Evolutionary conservation across 1,140 invertebrate genomes (phyloP).

Genomic region (Hyles euphorbiae): DNA sequence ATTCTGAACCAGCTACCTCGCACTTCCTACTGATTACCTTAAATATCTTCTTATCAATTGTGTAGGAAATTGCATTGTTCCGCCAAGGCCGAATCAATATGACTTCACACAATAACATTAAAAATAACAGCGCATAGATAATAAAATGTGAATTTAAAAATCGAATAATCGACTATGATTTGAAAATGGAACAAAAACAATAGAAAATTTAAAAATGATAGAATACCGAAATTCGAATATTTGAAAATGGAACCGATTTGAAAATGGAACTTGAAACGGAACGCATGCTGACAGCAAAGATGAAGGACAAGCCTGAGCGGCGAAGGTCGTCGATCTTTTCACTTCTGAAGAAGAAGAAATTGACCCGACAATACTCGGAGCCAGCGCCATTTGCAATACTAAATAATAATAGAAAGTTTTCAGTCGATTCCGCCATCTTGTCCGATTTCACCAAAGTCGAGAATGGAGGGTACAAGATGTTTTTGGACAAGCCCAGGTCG

Average conservation of each 20-base stretch:
- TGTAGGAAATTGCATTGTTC: no score
- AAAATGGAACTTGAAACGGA: conserved; percentile 40
- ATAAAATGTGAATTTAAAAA: no score
- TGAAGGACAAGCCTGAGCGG: conserved; percentile 42
- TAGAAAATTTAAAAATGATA: no score
- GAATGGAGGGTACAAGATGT: conserved; percentile 14
- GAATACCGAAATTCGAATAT: no score
- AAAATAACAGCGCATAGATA: no score
- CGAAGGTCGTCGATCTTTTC: conserved; percentile 57
- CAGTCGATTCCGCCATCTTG: conserved; percentile 53
- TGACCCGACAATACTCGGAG: conserved; percentile 43
- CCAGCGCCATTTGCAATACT: conserved; percentile 22
- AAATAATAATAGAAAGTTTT: conserved; percentile 41
- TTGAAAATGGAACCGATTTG: neutral
- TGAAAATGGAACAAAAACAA: no score
- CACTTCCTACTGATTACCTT: no score
- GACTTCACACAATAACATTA: no score
- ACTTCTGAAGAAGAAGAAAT: conserved; percentile 51
- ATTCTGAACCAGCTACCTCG: no score
- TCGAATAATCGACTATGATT: no score
- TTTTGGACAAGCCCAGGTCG: conserved; percentile 13
- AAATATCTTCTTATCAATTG: no score
- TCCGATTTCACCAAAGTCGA: conserved; percentile 33
- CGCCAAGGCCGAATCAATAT: no score
- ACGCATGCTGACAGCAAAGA: conserved; percentile 22